Conservation (phyloP, 2,888 invertebrate genomes). For the Drosophila neonasuta region DNA sequence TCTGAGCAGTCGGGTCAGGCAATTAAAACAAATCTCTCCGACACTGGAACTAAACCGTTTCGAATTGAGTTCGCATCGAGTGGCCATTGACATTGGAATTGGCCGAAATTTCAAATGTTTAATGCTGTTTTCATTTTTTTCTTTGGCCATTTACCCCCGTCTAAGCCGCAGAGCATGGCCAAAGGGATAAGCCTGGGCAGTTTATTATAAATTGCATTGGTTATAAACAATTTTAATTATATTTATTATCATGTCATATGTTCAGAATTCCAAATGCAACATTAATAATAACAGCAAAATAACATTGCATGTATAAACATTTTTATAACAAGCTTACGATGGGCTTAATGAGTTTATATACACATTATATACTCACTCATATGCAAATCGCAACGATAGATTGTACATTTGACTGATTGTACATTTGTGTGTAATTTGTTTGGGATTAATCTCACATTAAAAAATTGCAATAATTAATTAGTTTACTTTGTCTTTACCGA, state of each 20-base stretch:
- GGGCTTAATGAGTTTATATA: conserved; percentile 51
- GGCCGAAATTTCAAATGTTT: conserved; percentile 20
- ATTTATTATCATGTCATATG: conserved; percentile 50
- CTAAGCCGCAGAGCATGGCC: conserved; percentile 50
- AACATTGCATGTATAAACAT: conserved; percentile 20
- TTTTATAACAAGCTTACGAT: conserved; percentile 59
- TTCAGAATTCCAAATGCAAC: conserved; percentile 17
- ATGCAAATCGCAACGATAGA: conserved; percentile 27
- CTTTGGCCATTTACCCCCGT: conserved; percentile 16
- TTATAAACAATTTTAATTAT: conserved; percentile 51
- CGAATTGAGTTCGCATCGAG: conserved; percentile 40
- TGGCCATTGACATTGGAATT: conserved; percentile 48
- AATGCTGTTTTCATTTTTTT: conserved; percentile 3
- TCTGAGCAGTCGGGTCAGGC: conserved; percentile 32
- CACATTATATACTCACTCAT: conserved; percentile 33
- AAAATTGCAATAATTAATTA: conserved; percentile 16
- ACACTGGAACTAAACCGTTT: conserved; percentile 56
- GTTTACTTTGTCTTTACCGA: conserved; percentile 13
- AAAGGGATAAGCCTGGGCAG: conserved; percentile 54
- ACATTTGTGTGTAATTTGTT: conserved; percentile 27
- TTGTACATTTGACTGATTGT: conserved; percentile 30
- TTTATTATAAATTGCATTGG: conserved; percentile 53
- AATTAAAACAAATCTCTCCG: conserved; percentile 63
- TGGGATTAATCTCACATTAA: conserved; percentile 23
- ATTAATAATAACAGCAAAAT: conserved; percentile 1